Percentiles rank a stretch among this genome's conserved stretches.
Conservation (phyloP, 2,113 vertebrate genomes). For the Acrocephalus arundinaceus region DNA sequence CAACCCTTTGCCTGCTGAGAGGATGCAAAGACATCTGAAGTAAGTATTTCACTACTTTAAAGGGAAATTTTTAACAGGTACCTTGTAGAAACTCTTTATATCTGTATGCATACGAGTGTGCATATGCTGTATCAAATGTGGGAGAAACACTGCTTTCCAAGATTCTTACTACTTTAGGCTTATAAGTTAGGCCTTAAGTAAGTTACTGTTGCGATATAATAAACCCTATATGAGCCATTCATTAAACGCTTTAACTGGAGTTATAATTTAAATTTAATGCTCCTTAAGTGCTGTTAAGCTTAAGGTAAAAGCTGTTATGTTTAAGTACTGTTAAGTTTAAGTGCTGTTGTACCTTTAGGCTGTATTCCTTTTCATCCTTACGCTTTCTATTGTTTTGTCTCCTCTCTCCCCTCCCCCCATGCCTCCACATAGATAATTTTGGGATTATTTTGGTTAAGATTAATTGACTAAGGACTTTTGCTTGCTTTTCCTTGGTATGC, state of each 20-base stretch:
- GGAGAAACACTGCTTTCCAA: background rate
- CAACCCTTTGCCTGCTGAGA: background rate
- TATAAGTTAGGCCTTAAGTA: background rate
- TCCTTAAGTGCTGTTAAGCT: background rate
- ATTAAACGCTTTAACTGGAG: background rate
- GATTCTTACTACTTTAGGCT: background rate
- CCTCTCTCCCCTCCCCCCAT: rapidly evolving
- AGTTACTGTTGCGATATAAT: background rate
- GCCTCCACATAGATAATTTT: background rate
- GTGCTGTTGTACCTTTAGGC: background rate
- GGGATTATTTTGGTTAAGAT: background rate
- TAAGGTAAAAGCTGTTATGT: background rate
- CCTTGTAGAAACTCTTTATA: background rate
- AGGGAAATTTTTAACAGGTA: background rate
- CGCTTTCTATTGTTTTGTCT: background rate
- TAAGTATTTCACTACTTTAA: background rate
- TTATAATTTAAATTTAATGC: background rate
- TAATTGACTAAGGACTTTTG: background rate
- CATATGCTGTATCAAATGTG: background rate
- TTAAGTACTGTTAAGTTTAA: background rate
- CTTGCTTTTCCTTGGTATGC: background rate
- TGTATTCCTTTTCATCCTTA: background rate
- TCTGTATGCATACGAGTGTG: background rate
- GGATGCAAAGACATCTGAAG: background rate
- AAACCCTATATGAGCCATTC: background rate